A percentile compares a stretch with the other conserved stretches of the same genome.
Conservation (phyloP, 2,113 vertebrate genomes). For the Caracal caracal region DNA sequence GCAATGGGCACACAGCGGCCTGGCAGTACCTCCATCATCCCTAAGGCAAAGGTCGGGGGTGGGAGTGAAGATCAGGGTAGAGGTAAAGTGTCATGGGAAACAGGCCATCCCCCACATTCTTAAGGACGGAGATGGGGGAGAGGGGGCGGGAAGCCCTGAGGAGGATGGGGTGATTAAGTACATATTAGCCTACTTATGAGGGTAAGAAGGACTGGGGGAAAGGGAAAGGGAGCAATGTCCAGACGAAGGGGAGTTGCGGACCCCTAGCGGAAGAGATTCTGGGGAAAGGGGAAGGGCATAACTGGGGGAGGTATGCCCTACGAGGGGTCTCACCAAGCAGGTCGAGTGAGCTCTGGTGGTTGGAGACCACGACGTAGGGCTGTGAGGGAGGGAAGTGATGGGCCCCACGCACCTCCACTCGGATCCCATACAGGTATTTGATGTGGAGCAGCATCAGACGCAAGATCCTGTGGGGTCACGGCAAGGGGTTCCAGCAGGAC, state of each 20-base stretch:
- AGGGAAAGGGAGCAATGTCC: neutral
- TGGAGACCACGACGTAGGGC: slow-evolving; percentile 89
- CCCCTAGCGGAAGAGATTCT: neutral
- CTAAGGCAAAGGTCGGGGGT: slow-evolving; percentile 58
- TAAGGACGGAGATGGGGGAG: neutral
- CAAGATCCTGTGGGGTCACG: slow-evolving; percentile 82
- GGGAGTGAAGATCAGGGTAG: neutral
- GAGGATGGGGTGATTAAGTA: neutral
- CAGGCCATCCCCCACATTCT: neutral
- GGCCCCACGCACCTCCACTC: slow-evolving; percentile 84
- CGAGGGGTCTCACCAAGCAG: slow-evolving; percentile 83
- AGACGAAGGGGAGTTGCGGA: neutral
- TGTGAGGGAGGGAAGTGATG: slow-evolving; percentile 84
- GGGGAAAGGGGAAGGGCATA: neutral
- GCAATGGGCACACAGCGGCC: slow-evolving; percentile 87
- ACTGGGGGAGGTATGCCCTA: neutral
- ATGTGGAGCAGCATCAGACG: slow-evolving; percentile 85
- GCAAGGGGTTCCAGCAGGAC: neutral
- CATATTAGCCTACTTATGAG: neutral
- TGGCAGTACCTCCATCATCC: slow-evolving; percentile 88
- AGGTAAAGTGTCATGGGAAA: neutral
- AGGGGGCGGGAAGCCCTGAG: neutral
- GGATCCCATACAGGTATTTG: slow-evolving; percentile 87
- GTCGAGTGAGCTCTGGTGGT: slow-evolving; percentile 90
- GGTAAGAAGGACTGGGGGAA: neutral